Percentiles rank a stretch among this genome's conserved stretches.
Conservation (phyloP, 2,797 vertebrate genomes). For the Pristis pectinata region DNA sequence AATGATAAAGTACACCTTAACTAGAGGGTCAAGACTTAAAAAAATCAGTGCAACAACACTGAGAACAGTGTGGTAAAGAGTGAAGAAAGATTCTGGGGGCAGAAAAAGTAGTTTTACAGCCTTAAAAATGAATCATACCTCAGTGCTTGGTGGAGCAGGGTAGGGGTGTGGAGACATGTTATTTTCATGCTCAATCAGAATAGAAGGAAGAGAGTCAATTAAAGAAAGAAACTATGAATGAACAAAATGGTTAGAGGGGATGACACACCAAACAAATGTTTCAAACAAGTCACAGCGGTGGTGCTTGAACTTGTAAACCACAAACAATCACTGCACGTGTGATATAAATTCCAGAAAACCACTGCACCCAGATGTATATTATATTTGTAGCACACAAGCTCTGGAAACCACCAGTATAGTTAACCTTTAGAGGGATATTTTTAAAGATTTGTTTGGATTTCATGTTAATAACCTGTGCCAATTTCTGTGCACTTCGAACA, state of each 20-base stretch:
- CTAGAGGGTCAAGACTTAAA: too few relatives aligned
- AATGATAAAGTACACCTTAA: too few relatives aligned
- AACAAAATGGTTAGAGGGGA: not conserved
- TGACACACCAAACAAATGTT: not conserved
- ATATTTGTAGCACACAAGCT: not conserved
- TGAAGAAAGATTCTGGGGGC: not conserved
- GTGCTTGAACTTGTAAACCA: not conserved
- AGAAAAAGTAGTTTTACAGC: not conserved
- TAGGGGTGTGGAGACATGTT: not conserved
- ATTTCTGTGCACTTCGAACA: not conserved
- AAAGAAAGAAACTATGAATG: not conserved
- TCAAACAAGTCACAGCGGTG: not conserved
- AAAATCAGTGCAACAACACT: not conserved
- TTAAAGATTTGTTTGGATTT: not conserved
- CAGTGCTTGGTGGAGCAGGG: not conserved
- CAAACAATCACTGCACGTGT: not conserved
- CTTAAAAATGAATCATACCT: not conserved
- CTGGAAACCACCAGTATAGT: conserved; percentile 1
- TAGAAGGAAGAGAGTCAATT: not conserved
- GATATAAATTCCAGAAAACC: not conserved
- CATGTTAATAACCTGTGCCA: not conserved
- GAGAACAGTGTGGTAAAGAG: too few relatives aligned
- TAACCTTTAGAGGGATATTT: not conserved
- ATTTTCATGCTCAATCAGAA: not conserved
- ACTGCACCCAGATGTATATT: not conserved